These are phyloP conservation scores for Sebastes flavidus DNA, from an alignment of 2,797 vertebrate species.

Conservation along the genomic window DNA sequence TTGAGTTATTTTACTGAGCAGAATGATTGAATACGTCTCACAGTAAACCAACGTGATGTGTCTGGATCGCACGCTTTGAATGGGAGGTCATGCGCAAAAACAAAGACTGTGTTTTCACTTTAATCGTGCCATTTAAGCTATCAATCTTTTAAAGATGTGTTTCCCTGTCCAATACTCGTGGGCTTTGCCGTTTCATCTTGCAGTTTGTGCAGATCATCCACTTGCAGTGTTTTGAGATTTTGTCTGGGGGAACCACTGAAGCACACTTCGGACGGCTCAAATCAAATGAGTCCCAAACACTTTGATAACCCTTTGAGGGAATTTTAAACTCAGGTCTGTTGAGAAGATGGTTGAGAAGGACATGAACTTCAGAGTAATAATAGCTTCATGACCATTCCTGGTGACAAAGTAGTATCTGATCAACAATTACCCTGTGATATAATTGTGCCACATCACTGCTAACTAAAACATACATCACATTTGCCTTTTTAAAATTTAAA, in stretches of 20 bases:
- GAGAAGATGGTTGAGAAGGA: conserved; percentile 16
- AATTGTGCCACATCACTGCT: conserved; percentile 37
- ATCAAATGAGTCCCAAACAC: background rate
- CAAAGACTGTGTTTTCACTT: background rate
- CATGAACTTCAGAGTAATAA: conserved; percentile 21
- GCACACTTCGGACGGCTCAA: background rate
- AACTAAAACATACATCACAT: conserved; percentile 7
- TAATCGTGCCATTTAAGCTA: background rate
- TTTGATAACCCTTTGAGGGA: background rate
- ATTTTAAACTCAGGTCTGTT: conserved; percentile 52
- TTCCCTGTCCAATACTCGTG: background rate
- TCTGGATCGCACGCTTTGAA: background rate
- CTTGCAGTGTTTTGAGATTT: background rate
- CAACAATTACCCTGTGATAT: conserved; percentile 26
- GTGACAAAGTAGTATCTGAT: conserved; percentile 20
- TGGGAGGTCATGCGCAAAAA: conserved; percentile 5
- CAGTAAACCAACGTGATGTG: background rate
- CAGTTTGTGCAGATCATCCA: background rate
- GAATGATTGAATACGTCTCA: background rate
- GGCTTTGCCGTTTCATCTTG: background rate
- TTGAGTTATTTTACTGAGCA: background rate
- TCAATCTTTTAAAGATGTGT: background rate
- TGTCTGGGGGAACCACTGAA: background rate
- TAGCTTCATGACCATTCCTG: conserved; percentile 47
- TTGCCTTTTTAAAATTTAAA: conserved; percentile 1